Conservation (phyloP, 2,113 vertebrate genomes). For the Nibea coibor region DNA sequence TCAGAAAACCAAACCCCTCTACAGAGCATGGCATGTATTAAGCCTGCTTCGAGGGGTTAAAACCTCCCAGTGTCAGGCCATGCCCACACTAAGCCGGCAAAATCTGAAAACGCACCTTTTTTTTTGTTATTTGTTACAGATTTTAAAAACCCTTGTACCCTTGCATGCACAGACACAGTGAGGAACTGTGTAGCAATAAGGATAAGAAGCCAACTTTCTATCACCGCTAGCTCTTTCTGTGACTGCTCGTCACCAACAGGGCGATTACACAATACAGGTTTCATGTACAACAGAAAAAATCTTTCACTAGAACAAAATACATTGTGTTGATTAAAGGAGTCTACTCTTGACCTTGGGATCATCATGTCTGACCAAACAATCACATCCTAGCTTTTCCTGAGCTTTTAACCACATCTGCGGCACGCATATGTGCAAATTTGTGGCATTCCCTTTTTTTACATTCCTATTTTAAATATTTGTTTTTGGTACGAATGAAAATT, state of each 20-base stretch:
- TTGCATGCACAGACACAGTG: background rate
- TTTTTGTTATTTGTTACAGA: no score
- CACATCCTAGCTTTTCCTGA: background rate
- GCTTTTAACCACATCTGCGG: background rate
- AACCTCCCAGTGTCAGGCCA: constrained; percentile 9
- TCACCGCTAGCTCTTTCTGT: background rate
- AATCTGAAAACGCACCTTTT: background rate
- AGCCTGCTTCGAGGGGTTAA: constrained; percentile 40
- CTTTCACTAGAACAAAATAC: background rate
- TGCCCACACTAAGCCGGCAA: background rate
- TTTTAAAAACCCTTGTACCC: no score
- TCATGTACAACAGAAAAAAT: background rate
- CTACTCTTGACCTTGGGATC: background rate
- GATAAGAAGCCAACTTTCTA: background rate
- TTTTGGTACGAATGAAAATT: no score
- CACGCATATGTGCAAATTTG: no score
- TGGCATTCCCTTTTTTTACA: no score
- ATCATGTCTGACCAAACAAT: background rate
- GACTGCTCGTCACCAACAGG: background rate
- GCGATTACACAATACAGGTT: background rate
- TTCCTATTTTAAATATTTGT: no score
- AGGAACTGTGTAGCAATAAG: background rate
- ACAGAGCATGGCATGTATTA: constrained; percentile 31
- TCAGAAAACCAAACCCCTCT: constrained; percentile 58
- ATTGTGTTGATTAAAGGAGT: background rate